Conservation (phyloP, 2,797 vertebrate species). For the Amblyraja radiata region DNA sequence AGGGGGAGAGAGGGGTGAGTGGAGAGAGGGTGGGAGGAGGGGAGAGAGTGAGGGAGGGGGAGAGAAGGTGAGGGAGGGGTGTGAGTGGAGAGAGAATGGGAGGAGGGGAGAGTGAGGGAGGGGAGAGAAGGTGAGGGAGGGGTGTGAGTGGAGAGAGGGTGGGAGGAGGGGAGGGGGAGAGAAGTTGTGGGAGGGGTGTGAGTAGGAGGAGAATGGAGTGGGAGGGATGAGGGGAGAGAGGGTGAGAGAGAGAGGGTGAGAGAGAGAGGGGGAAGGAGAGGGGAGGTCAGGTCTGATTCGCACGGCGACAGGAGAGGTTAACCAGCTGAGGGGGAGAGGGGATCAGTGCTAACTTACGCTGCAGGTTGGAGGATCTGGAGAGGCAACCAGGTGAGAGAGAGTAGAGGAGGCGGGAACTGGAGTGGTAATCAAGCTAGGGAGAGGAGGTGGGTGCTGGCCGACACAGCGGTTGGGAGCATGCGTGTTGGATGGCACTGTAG, state of each 20-base stretch:
- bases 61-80: too few relatives aligned
- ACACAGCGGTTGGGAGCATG: neutral
- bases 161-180: neutral
- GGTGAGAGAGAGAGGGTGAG: neutral
- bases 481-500: too few relatives aligned
- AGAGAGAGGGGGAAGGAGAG: neutral
- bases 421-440: too few relatives aligned
- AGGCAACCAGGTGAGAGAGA: neutral
- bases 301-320: neutral
- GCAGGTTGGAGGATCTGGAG: neutral
- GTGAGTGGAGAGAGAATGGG: too few relatives aligned
- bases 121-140: neutral
- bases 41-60: too few relatives aligned
- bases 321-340: too few relatives aligned
- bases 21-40: too few relatives aligned
- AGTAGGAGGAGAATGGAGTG: too few relatives aligned
- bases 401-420: neutral
- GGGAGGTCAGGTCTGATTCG: neutral
- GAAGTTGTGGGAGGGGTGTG: too few relatives aligned
- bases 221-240: too few relatives aligned
- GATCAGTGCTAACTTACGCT: neutral
- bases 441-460: neutral
- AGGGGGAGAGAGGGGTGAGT: too few relatives aligned
- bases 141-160: neutral
- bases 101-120: too few relatives aligned